phyloP scores from a whole-genome alignment of 2,113 vertebrate genomes.

The Myrmecophaga tridactyla region DNA sequence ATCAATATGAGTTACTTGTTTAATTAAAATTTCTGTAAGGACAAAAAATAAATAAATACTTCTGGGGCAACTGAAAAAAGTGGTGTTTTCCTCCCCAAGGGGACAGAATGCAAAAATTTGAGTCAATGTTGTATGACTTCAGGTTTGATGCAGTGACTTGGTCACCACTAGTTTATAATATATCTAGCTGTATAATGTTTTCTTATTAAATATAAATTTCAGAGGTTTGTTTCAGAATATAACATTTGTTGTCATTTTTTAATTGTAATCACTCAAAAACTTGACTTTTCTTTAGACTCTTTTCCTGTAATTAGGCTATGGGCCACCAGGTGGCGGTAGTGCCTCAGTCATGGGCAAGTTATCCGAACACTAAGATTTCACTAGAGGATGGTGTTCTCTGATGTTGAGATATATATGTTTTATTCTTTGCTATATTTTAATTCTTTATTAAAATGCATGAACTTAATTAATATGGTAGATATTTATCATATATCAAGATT shows the following conservation, averaged over 20 bases:
- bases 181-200: background rate
- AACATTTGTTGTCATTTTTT: too few species aligned
- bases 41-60: slow-evolving; percentile 18
- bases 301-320: slow-evolving; percentile 63
- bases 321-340: slow-evolving; percentile 44
- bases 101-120: background rate
- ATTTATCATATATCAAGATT: background rate
- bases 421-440: slow-evolving; percentile 29
- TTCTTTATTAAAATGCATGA: background rate
- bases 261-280: slow-evolving; percentile 4
- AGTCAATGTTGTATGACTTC: background rate
- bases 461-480: background rate
- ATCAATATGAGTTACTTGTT: background rate
- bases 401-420: background rate
- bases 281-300: background rate
- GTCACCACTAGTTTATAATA: background rate
- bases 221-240: background rate
- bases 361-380: background rate
- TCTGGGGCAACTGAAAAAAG: background rate
- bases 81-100: background rate
- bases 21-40: background rate
- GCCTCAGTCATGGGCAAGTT: background rate
- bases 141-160: background rate
- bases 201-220: slow-evolving; percentile 16
- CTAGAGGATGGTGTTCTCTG: background rate